A percentile compares a stretch with the other conserved stretches of the same genome.
phyloP scores from a whole-genome alignment of 2,113 vertebrate species.

The Tupaia chinensis region DNA sequence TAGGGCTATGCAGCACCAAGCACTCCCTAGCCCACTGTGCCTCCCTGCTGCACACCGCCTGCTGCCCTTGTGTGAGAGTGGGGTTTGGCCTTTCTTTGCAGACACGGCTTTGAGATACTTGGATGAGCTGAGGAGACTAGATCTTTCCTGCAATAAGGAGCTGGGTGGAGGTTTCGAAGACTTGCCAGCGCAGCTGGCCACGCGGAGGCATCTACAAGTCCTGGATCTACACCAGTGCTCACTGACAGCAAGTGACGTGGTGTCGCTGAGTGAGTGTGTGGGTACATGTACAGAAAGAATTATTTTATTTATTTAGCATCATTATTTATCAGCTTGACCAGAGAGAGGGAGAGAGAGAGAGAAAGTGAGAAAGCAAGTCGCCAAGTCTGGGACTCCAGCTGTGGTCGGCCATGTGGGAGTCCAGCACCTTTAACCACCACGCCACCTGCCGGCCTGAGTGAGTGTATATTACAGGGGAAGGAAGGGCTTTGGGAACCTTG shows the following conservation, averaged over 20 bases:
- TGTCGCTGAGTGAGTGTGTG: conserved; percentile 87
- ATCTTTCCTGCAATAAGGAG: conserved; percentile 92
- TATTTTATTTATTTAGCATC: too few relatives aligned
- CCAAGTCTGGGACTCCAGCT: too few relatives aligned
- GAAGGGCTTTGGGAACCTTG: too few relatives aligned
- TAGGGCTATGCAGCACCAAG: not conserved
- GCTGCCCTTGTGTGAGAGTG: not conserved
- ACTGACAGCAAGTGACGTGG: conserved; percentile 87
- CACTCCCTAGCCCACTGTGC: not conserved
- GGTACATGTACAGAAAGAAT: too few relatives aligned
- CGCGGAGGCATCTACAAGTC: conserved; percentile 87
- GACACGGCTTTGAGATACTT: conserved; percentile 88
- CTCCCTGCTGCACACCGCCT: not conserved
- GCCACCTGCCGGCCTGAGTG: conserved; percentile 84
- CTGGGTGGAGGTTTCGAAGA: conserved; percentile 88
- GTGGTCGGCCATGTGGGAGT: too few relatives aligned
- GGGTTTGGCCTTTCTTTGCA: conserved; percentile 77
- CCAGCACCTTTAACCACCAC: too few relatives aligned
- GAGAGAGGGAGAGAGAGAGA: too few relatives aligned
- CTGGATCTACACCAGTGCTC: conserved; percentile 92
- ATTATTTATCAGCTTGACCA: too few relatives aligned
- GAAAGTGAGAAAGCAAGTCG: too few relatives aligned
- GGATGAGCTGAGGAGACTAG: conserved; percentile 87
- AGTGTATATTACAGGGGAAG: conserved; percentile 54
- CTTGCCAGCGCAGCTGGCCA: conserved; percentile 84